Evolutionary conservation across 2,797 vertebrate genomes (phyloP).

Genomic region (Sebastes kiyomatsui): DNA sequence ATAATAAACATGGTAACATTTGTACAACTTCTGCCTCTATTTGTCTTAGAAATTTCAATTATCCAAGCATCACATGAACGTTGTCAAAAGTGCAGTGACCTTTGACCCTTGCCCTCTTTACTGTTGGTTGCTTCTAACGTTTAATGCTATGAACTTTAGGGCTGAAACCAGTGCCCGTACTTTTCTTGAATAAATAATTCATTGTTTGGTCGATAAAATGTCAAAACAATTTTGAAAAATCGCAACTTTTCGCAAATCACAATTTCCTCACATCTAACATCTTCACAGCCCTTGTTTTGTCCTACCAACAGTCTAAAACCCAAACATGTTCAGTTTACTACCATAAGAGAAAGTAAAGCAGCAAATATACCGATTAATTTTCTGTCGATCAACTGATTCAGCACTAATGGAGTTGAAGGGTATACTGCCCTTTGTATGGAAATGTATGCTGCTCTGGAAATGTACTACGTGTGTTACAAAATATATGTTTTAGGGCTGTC

Average conservation of each 20-base stretch:
- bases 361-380: neutral
- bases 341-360: neutral
- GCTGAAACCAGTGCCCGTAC: neutral
- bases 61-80: neutral
- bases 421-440: neutral
- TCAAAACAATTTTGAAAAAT: neutral
- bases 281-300: neutral
- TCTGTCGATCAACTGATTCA: neutral
- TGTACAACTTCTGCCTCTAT: neutral
- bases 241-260: neutral
- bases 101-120: constrained; percentile 23
- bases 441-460: neutral
- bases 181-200: neutral
- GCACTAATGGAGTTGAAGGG: neutral
- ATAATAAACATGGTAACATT: neutral
- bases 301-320: neutral
- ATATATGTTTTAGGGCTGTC: neutral
- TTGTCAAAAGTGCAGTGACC: constrained; percentile 20
- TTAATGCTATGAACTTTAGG: neutral
- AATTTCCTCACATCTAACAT: neutral
- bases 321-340: neutral
- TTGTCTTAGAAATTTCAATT: neutral
- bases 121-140: neutral
- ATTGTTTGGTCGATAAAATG: neutral
- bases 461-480: neutral